A percentile compares a stretch with the other conserved stretches of the same genome.
Evolutionary conservation across 1,140 invertebrate species (phyloP).

Genomic region (Hyphantria cunea): DNA sequence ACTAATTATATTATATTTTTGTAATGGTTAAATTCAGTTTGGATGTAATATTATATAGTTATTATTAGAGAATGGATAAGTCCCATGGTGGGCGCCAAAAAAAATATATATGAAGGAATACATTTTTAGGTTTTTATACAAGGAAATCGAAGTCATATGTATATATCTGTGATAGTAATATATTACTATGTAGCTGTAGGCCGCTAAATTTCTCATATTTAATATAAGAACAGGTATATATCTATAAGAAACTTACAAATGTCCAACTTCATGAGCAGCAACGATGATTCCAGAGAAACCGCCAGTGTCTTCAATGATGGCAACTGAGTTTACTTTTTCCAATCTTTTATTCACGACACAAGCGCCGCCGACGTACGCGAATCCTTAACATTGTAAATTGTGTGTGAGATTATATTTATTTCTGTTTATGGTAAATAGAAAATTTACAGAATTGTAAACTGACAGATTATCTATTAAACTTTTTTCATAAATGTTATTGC

Average conservation of each 20-base stretch:
- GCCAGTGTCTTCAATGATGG: conserved; percentile 97
- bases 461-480: neutral
- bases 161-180: no score
- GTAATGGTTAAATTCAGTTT: no score
- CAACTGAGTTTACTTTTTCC: conserved; percentile 97
- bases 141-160: no score
- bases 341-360: conserved; percentile 97
- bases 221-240: neutral
- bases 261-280: conserved; percentile 97
- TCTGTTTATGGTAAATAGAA: neutral
- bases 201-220: no score
- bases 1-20: no score
- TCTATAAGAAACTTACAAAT: conserved; percentile 88
- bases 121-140: no score
- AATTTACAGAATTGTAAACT: neutral
- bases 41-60: no score
- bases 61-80: no score
- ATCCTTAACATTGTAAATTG: conserved; percentile 84
- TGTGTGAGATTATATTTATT: conserved; percentile 4
- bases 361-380: conserved; percentile 97
- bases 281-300: conserved; percentile 98
- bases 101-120: no score
- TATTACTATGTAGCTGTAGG: no score
- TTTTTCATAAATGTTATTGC: neutral
- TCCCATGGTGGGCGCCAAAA: no score